These are phyloP conservation scores for Morinoia aosen DNA, from an alignment of 2,888 invertebrate species.

Conservation along the genomic window DNA sequence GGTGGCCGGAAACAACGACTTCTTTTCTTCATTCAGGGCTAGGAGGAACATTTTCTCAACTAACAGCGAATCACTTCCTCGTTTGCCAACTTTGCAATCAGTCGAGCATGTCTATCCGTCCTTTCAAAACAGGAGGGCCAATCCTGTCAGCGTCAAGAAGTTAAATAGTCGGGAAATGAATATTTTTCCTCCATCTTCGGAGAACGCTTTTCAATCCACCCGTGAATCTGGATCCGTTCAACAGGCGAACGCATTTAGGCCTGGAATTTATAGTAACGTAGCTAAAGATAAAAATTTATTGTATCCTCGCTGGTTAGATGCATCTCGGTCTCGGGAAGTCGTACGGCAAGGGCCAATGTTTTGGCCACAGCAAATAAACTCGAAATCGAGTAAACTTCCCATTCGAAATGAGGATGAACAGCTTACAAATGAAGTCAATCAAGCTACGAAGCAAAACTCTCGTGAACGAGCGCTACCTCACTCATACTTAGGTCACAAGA, in stretches of 20 bases:
- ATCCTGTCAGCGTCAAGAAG: neutral
- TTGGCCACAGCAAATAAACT: neutral
- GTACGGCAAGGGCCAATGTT: neutral
- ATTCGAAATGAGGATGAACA: neutral
- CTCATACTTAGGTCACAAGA: neutral
- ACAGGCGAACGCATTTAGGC: neutral
- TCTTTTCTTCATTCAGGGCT: neutral
- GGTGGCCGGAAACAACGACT: neutral
- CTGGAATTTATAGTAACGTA: neutral
- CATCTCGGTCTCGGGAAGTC: neutral
- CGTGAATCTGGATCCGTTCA: neutral
- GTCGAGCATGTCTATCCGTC: neutral
- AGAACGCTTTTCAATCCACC: neutral
- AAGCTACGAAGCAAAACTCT: neutral
- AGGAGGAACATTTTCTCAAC: neutral
- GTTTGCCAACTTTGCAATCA: neutral
- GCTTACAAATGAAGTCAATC: neutral
- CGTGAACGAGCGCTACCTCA: neutral
- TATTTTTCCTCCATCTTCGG: neutral
- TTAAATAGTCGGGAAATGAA: neutral
- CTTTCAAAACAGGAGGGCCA: neutral
- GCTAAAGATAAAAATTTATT: neutral
- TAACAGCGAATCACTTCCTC: neutral
- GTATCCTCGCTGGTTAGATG: neutral
- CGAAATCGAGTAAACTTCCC: neutral